phyloP scores from a whole-genome alignment of 2,888 invertebrate species.

The Drosophila pseudotalamancana region DNA sequence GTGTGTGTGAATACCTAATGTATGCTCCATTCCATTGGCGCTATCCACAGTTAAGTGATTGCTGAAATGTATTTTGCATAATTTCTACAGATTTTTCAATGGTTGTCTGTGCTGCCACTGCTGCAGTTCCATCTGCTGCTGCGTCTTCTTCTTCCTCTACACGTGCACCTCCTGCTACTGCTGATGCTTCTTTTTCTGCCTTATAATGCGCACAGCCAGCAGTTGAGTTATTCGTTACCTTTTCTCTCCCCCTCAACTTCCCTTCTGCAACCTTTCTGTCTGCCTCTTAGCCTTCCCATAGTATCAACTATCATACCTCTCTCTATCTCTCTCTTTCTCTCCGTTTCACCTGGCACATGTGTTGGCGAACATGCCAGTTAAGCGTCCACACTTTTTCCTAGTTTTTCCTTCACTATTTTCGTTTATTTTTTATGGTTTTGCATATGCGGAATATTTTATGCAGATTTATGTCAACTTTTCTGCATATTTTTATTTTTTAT shows the following conservation, averaged over 20 bases:
- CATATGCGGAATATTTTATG: constrained; percentile 79
- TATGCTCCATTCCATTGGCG: constrained; percentile 16
- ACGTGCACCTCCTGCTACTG: no score
- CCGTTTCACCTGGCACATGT: constrained; percentile 45
- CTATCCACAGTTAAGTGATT: constrained; percentile 70
- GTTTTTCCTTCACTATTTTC: constrained; percentile 19
- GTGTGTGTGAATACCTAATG: not conserved
- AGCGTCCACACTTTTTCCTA: constrained; percentile 48
- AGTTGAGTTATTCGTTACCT: constrained; percentile 29
- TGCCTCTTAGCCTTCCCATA: no score
- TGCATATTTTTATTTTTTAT: no score
- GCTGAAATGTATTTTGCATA: constrained; percentile 80
- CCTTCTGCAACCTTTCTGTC: no score
- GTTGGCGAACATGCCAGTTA: constrained; percentile 69
- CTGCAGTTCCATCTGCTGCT: constrained; percentile 36
- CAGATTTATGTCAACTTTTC: constrained; percentile 79
- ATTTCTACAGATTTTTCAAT: constrained; percentile 79
- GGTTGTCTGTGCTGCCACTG: constrained; percentile 45
- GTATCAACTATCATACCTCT: no score
- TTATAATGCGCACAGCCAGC: constrained; percentile 53
- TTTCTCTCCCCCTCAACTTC: not conserved
- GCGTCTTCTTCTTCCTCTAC: no score
- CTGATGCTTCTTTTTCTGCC: constrained; percentile 14
- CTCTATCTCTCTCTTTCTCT: not conserved
- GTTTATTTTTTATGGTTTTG: constrained; percentile 59